Conservation (phyloP, 2,888 invertebrate species). For the Drosophila stalkeri region DNA sequence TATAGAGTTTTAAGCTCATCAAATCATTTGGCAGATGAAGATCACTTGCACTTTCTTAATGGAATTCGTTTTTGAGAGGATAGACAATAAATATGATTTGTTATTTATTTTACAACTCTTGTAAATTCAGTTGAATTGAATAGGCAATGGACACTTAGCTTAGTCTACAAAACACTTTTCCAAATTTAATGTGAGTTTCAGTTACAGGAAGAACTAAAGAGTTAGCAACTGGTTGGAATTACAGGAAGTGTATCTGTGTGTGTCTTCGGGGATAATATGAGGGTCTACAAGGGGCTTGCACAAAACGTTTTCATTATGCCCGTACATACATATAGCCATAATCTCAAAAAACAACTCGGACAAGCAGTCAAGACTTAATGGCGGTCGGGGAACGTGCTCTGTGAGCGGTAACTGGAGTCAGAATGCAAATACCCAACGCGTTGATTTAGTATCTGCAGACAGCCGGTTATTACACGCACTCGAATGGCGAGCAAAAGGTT, state of each 20-base stretch:
- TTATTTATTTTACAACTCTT: neutral
- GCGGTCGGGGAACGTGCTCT: constrained; percentile 41
- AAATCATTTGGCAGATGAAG: neutral
- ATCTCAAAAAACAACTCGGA: constrained; percentile 48
- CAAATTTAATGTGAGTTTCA: constrained; percentile 35
- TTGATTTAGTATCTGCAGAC: constrained; percentile 83
- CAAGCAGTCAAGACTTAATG: constrained; percentile 32
- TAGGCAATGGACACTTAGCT: neutral
- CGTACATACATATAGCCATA: constrained; percentile 45
- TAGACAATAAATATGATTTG: neutral
- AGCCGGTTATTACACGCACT: constrained; percentile 72
- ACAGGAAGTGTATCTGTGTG: constrained; percentile 7
- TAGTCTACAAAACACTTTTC: neutral
- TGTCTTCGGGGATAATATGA: constrained; percentile 23
- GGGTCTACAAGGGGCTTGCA: constrained; percentile 19
- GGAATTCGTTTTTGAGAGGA: neutral
- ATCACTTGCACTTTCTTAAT: neutral
- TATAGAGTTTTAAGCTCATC: neutral
- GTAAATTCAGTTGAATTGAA: neutral
- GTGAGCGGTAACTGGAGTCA: constrained; percentile 29
- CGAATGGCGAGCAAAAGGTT: constrained; percentile 53
- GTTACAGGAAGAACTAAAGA: constrained; percentile 29
- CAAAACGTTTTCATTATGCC: constrained; percentile 49
- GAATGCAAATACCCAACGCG: constrained; percentile 61
- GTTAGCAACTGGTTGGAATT: constrained; percentile 33